Evolutionary conservation across 2,888 invertebrate genomes (phyloP).

Genomic region (Idaea aversata): DNA sequence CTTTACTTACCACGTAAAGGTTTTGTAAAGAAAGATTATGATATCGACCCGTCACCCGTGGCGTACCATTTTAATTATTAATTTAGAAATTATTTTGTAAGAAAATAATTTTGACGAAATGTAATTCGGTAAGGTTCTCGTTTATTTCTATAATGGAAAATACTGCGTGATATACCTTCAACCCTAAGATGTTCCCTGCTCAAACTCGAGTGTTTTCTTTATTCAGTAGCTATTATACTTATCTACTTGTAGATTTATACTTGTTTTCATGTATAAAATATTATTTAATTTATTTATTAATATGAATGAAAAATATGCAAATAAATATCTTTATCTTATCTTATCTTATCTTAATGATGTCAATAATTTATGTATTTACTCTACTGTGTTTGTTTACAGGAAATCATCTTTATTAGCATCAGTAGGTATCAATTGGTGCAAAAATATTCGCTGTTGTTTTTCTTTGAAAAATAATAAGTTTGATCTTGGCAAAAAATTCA

Average conservation of each 20-base stretch:
- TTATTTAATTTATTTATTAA: too few relatives aligned
- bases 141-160: neutral
- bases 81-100: neutral
- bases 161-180: neutral
- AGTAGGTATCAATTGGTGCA: too few relatives aligned
- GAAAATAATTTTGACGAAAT: neutral
- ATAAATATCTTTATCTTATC: too few relatives aligned
- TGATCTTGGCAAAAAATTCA: too few relatives aligned
- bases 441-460: too few relatives aligned
- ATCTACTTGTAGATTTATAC: neutral
- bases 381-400: too few relatives aligned
- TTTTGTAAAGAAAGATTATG: neutral
- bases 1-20: neutral
- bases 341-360: too few relatives aligned
- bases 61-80: neutral
- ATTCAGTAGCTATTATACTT: neutral
- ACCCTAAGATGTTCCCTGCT: neutral
- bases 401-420: too few relatives aligned
- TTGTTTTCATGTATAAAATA: too few relatives aligned
- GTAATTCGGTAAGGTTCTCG: neutral
- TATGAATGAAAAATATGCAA: too few relatives aligned
- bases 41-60: neutral
- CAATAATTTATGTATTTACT: too few relatives aligned
- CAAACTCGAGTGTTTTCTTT: neutral
- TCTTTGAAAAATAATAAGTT: too few relatives aligned